Conservation (phyloP, 2,797 vertebrate genomes). For the Mergus octosetaceus region DNA sequence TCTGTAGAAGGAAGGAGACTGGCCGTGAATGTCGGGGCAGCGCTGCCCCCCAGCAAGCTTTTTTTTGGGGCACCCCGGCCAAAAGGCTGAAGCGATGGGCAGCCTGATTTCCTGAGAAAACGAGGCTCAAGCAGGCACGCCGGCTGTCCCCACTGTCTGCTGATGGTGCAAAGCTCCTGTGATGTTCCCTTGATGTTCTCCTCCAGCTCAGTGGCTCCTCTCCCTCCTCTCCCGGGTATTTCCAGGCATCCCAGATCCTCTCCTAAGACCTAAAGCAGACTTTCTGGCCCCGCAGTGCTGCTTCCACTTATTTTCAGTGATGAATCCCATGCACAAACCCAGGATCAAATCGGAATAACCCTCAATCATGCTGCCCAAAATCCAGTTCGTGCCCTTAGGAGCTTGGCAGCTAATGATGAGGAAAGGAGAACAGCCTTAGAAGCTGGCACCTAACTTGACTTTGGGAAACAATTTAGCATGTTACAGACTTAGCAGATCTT, state of each 20-base stretch:
- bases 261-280: neutral
- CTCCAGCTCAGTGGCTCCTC: neutral
- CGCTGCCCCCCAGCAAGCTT: neutral
- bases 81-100: neutral
- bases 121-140: neutral
- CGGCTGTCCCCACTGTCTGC: neutral
- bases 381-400: neutral
- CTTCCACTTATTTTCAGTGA: neutral
- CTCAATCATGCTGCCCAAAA: neutral
- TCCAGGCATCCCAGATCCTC: neutral
- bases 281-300: neutral
- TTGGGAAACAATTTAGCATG: neutral
- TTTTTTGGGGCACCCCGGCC: neutral
- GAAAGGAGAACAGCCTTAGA: neutral
- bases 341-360: neutral
- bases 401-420: neutral
- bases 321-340: neutral
- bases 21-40: neutral
- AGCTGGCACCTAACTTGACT: neutral
- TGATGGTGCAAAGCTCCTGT: neutral
- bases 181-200: neutral
- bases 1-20: neutral
- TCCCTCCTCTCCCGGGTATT: neutral
- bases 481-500: neutral
- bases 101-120: neutral